phyloP scores from a whole-genome alignment of 2,888 invertebrate species.

The Julus scandinavius region DNA sequence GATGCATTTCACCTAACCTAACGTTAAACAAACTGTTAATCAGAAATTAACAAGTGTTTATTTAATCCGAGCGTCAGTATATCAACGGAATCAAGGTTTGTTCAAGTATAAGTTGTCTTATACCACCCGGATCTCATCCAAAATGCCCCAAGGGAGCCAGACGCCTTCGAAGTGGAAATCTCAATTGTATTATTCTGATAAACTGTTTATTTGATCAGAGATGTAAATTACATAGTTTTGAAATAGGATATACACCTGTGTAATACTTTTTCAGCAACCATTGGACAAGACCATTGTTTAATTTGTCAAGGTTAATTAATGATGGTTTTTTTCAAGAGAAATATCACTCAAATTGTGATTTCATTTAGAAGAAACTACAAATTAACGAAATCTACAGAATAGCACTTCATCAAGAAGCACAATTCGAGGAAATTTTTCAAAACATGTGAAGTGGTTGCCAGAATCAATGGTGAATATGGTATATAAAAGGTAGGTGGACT shows the following conservation, averaged over 20 bases:
- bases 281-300: neutral
- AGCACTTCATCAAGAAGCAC: neutral
- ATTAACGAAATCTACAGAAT: neutral
- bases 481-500: no score
- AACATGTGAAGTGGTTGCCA: neutral
- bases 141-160: neutral
- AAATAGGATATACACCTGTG: neutral
- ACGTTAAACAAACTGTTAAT: no score
- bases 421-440: neutral
- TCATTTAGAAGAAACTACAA: neutral
- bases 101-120: no score
- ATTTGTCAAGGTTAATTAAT: neutral
- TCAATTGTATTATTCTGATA: neutral
- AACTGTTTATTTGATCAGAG: neutral
- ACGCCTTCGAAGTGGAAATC: neutral
- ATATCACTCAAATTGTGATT: neutral
- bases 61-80: no score
- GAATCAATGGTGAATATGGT: no score
- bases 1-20: no score
- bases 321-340: neutral
- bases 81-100: no score
- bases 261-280: neutral
- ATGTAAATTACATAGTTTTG: neutral
- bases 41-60: no score
- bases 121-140: neutral